Conservation (phyloP, 2,888 invertebrate species). For the Hemicrepidius hirtus region DNA sequence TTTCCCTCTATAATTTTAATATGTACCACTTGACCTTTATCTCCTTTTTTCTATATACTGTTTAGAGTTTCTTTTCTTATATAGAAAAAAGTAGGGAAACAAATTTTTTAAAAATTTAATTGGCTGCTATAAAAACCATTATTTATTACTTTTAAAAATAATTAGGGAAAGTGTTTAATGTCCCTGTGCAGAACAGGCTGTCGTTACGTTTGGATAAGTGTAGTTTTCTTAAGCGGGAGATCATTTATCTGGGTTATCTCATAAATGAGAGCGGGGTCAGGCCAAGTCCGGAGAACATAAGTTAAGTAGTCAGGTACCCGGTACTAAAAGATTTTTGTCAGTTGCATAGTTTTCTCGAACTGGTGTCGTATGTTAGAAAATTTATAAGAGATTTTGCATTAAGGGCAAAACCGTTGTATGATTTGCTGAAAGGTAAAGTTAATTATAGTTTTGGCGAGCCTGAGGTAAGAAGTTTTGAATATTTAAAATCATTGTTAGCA, state of each 20-base stretch:
- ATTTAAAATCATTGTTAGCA: too few relatives aligned
- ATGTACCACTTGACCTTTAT: too few relatives aligned
- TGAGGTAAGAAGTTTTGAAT: neutral
- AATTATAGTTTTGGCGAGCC: slow-evolving; percentile 50
- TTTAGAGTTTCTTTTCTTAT: too few relatives aligned
- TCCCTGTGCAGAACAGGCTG: neutral
- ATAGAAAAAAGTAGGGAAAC: too few relatives aligned
- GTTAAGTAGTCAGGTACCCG: slow-evolving; percentile 45
- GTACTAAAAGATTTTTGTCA: slow-evolving; percentile 33
- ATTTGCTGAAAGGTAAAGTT: too few relatives aligned
- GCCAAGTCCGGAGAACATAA: slow-evolving; percentile 50
- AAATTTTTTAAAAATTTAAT: too few relatives aligned
- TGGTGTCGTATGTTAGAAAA: slow-evolving; percentile 56
- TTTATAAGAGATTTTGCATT: slow-evolving; percentile 54
- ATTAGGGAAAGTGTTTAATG: too few relatives aligned
- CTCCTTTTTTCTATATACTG: too few relatives aligned
- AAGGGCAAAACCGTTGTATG: slow-evolving; percentile 55
- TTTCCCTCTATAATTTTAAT: too few relatives aligned
- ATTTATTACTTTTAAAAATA: too few relatives aligned
- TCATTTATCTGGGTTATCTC: slow-evolving; percentile 54
- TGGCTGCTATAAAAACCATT: too few relatives aligned
- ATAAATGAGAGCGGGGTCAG: slow-evolving; percentile 50
- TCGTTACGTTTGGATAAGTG: slow-evolving; percentile 51
- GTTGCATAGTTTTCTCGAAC: slow-evolving; percentile 55
- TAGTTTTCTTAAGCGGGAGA: slow-evolving; percentile 49